These are phyloP conservation scores for Rhea pennata DNA, from an alignment of 2,113 vertebrate genomes.

Conservation along the genomic window DNA sequence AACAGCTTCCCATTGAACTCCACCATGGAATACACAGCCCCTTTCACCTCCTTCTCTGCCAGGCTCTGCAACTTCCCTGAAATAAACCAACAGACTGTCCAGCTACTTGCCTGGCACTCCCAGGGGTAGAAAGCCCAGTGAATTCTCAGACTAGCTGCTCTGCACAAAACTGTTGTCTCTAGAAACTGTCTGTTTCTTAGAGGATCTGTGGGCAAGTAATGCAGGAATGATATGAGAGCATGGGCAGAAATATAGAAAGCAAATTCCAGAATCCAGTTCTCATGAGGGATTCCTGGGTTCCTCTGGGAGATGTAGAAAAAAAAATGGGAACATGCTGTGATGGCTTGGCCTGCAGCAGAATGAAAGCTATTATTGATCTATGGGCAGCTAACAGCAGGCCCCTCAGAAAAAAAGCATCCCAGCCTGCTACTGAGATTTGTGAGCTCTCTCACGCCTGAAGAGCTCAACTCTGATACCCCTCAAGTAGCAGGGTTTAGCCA, in stretches of 20 bases:
- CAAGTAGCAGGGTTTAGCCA: neutral
- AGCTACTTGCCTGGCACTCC: neutral
- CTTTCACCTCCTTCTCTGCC: slow-evolving; percentile 98
- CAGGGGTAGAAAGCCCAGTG: neutral
- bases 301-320: neutral
- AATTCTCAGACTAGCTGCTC: neutral
- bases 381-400: neutral
- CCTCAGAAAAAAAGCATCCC: neutral
- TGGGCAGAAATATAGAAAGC: neutral
- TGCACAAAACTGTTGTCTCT: neutral
- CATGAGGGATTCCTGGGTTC: neutral
- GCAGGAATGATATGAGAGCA: fast-evolving
- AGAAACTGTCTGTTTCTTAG: neutral
- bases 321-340: neutral
- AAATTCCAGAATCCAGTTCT: neutral
- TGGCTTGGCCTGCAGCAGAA: neutral
- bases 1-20: slow-evolving; percentile 98
- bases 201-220: neutral
- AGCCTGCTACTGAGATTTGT: neutral
- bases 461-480: neutral
- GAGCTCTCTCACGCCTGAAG: neutral
- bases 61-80: slow-evolving; percentile 96
- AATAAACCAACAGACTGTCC: neutral
- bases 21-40: slow-evolving; percentile 98
- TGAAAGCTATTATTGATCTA: neutral